Conservation (phyloP, 1,140 invertebrate species). For the Chironomus striatipennis region DNA sequence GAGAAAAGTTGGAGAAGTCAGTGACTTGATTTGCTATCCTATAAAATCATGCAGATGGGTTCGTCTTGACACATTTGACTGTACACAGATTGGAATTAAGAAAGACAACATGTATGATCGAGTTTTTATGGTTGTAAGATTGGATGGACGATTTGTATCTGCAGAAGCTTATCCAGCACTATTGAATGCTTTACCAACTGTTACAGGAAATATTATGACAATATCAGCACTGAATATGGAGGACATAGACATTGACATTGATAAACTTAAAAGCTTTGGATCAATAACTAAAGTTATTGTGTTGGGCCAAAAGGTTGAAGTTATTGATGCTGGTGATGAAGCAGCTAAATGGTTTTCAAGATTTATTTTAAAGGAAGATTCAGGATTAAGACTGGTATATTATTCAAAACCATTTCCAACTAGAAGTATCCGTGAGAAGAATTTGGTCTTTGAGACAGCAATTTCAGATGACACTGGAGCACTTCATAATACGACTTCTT, state of each 20-base stretch:
- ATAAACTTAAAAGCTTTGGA: no score
- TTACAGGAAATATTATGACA: constrained; percentile 36
- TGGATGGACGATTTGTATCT: constrained; percentile 40
- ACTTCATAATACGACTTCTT: constrained; percentile 49
- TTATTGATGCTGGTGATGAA: constrained; percentile 49
- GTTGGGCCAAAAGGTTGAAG: constrained; percentile 41
- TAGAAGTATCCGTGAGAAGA: constrained; percentile 26
- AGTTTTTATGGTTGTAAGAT: constrained; percentile 40
- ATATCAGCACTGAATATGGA: constrained; percentile 42
- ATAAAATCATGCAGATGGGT: constrained; percentile 40
- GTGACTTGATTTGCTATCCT: constrained; percentile 39
- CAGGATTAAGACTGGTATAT: constrained; percentile 45
- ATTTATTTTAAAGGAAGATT: constrained; percentile 44
- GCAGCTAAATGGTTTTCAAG: constrained; percentile 46
- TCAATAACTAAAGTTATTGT: constrained; percentile 34
- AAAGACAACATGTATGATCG: constrained; percentile 40
- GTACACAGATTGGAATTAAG: constrained; percentile 37
- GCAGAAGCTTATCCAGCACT: constrained; percentile 39
- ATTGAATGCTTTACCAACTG: constrained; percentile 40
- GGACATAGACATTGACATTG: constrained; percentile 39
- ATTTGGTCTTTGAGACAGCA: constrained; percentile 21
- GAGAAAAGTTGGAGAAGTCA: constrained; percentile 42
- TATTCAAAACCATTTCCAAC: constrained; percentile 40
- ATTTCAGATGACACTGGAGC: constrained; percentile 38
- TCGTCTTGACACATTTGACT: constrained; percentile 36